Evolutionary conservation across 2,113 vertebrate genomes (phyloP), one percentile per base, ranked within the genome.

Genomic region (Physeter macrocephalus): DNA sequence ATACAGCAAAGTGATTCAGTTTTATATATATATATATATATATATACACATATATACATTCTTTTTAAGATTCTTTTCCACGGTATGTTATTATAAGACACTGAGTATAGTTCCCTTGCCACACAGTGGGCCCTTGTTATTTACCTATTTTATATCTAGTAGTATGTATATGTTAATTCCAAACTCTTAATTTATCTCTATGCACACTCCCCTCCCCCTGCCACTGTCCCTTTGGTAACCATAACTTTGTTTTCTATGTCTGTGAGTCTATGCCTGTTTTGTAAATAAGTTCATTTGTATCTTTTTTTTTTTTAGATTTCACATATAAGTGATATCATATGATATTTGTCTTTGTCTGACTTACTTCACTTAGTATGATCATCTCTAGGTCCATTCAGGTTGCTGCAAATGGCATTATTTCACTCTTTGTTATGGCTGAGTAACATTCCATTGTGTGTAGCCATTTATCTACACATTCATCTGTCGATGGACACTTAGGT

Each of bases 201-300:
- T 9, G 18, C 43, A 20, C 0, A 3, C 43, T 49, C 17, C 17
- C 9, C 29, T 3, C 0, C 1, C 74, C 49, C 29, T 2, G 7
- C 20, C 54, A 9, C 27, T 34, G 49, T 10, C 43, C 29, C 9
- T 49, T 49, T 77, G 29, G 31, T 77, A 49, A 77, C 9, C 29
- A 21, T 52, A 49, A 77, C 11, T 49, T 77, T 77, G 43, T 77
- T 49, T 77, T 77, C 43, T 49, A 21, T 77, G 29, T 77, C 43
- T 7, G 5, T 49, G 46, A 77, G 17, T 77, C 74, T 77, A 11
- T 75, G 25, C 20, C 17, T 77, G 9, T 49, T 34, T 34, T 77
- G 74, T 77, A 77, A 77, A 49, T 77, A 75, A 75, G 18, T 75
- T 75, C 43, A 75, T 49, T 49, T 75, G 43, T 49, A 75, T 49